These are phyloP conservation scores for Enchytraeus crypticus DNA, from an alignment of 2,888 invertebrate species.

Conservation along the genomic window DNA sequence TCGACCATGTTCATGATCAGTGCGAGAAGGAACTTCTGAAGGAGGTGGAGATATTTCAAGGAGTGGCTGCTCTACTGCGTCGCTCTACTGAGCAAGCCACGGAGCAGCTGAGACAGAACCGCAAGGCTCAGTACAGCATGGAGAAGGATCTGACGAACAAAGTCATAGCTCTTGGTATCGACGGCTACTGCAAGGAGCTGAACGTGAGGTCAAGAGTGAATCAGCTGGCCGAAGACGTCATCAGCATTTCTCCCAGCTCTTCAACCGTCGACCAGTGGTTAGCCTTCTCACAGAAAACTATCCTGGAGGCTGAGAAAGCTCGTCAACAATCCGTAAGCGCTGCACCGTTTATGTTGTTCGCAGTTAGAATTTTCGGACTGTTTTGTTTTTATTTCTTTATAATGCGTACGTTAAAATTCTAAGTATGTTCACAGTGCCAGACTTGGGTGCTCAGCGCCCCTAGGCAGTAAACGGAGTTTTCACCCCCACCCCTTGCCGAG, in stretches of 20 bases:
- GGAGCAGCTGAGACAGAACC: constrained; percentile 65
- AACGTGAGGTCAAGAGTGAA: constrained; percentile 41
- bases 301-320: constrained; percentile 4
- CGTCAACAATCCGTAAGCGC: not conserved
- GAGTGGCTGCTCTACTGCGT: constrained; percentile 59
- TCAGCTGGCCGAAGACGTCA: not conserved
- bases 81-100: constrained; percentile 66
- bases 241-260: not conserved
- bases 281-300: constrained; percentile 1
- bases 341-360: too few species aligned
- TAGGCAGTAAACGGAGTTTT: too few species aligned
- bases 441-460: too few species aligned
- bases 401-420: too few species aligned
- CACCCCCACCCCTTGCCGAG: too few species aligned
- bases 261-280: constrained; percentile 4
- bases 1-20: constrained; percentile 71
- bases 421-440: too few species aligned
- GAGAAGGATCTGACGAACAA: constrained; percentile 78
- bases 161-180: constrained; percentile 67
- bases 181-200: constrained; percentile 50
- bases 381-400: too few species aligned
- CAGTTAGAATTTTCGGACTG: too few species aligned
- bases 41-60: constrained; percentile 69
- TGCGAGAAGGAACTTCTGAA: constrained; percentile 70
- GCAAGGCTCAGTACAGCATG: constrained; percentile 69